Evolutionary conservation across 2,797 vertebrate species (phyloP).

Genomic region (Lepus townsendii): DNA sequence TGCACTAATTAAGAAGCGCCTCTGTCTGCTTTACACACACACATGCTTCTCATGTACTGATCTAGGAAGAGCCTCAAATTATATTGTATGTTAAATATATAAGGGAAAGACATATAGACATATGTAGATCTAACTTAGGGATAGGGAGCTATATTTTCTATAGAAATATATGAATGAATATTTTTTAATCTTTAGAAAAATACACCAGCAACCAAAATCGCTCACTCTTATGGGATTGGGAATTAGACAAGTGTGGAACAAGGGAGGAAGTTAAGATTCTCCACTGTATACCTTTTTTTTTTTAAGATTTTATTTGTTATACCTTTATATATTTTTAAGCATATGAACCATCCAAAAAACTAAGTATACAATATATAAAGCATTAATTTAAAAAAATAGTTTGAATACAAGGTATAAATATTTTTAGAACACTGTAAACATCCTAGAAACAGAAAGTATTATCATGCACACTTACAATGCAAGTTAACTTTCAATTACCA

Average conservation of each 20-base stretch:
- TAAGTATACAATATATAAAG: slow-evolving; percentile 62
- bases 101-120: neutral
- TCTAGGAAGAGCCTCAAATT: neutral
- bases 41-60: neutral
- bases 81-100: neutral
- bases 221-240: neutral
- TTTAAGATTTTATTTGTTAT: too few species aligned
- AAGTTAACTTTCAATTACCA: slow-evolving; percentile 74
- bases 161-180: neutral
- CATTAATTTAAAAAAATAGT: slow-evolving; percentile 51
- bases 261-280: neutral
- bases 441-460: slow-evolving; percentile 49
- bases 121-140: neutral
- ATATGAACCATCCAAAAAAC: neutral
- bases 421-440: slow-evolving; percentile 62
- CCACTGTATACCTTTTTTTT: neutral
- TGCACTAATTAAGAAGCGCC: too few species aligned
- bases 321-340: neutral
- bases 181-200: slow-evolving; percentile 17
- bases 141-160: neutral
- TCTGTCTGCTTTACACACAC: neutral
- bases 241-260: neutral
- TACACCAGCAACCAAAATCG: neutral
- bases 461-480: slow-evolving; percentile 39
- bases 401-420: slow-evolving; percentile 65